Percentiles rank a stretch among this genome's conserved stretches.
These are phyloP conservation scores for Pseudomyrmex flavicornis DNA, from an alignment of 1,140 invertebrate genomes.

Conservation along the genomic window DNA sequence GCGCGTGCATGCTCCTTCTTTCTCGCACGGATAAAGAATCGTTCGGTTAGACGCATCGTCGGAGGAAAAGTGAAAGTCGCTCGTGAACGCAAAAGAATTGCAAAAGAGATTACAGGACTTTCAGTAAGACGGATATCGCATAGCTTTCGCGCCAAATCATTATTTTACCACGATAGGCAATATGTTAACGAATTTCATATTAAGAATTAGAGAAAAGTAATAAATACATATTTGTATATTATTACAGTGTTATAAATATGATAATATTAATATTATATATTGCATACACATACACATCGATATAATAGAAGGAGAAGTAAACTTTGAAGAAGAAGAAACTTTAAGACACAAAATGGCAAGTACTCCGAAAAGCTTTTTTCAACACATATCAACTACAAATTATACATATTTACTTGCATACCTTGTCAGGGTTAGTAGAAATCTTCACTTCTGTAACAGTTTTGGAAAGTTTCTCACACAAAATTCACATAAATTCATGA, in stretches of 20 bases:
- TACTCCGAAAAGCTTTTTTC: no score
- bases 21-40: conserved; percentile 79
- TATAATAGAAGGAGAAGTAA: no score
- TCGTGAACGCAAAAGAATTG: conserved; percentile 36
- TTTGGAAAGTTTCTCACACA: background rate
- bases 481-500: background rate
- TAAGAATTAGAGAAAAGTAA: background rate
- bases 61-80: conserved; percentile 68
- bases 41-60: conserved; percentile 75
- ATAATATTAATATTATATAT: background rate
- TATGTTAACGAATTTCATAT: background rate
- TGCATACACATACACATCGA: no score
- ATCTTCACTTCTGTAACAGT: background rate
- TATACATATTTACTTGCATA: no score
- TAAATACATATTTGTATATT: background rate
- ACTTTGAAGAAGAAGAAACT: no score
- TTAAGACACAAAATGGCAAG: no score
- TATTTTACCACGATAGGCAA: conserved; percentile 6
- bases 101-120: conserved; percentile 34
- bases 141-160: conserved; percentile 2
- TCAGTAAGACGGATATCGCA: conserved; percentile 12
- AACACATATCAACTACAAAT: background rate
- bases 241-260: background rate
- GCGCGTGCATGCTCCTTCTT: conserved; percentile 61
- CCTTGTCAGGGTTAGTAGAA: background rate